These are phyloP conservation scores for Tryphoninae sp. DNA, from an alignment of 2,888 invertebrate species.

Conservation along the genomic window DNA sequence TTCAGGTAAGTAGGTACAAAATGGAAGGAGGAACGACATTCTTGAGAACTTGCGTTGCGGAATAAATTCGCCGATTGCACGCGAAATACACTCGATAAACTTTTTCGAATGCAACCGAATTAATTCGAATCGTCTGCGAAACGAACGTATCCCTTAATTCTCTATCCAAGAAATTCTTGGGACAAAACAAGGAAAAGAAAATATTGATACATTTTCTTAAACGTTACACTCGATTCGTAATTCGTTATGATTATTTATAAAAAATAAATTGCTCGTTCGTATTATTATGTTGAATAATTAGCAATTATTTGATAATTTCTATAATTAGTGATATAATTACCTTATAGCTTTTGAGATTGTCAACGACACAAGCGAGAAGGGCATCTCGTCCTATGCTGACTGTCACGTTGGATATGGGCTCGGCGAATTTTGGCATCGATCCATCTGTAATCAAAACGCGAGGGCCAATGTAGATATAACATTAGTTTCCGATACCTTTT, in stretches of 20 bases:
- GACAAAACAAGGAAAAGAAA: not conserved
- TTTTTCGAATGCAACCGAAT: slow-evolving; percentile 66
- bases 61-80: slow-evolving; percentile 56
- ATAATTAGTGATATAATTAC: slow-evolving; percentile 81
- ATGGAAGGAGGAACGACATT: slow-evolving; percentile 16
- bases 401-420: slow-evolving; percentile 94
- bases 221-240: no score
- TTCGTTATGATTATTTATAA: not conserved
- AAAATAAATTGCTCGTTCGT: not conserved
- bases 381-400: slow-evolving; percentile 94
- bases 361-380: slow-evolving; percentile 93
- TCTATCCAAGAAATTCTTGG: not conserved
- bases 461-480: slow-evolving; percentile 2
- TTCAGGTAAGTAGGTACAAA: slow-evolving; percentile 10
- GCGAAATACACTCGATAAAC: slow-evolving; percentile 67
- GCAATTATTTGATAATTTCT: not conserved
- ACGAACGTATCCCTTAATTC: slow-evolving; percentile 41
- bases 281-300: not conserved
- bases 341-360: slow-evolving; percentile 93
- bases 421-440: slow-evolving; percentile 91
- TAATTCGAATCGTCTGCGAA: slow-evolving; percentile 66
- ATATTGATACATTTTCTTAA: not conserved
- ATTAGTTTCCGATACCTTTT: slow-evolving; percentile 1
- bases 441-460: slow-evolving; percentile 82
- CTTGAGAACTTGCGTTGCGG: slow-evolving; percentile 57